phyloP scores from a whole-genome alignment of 2,113 vertebrate genomes.

The Myodes glareolus region DNA sequence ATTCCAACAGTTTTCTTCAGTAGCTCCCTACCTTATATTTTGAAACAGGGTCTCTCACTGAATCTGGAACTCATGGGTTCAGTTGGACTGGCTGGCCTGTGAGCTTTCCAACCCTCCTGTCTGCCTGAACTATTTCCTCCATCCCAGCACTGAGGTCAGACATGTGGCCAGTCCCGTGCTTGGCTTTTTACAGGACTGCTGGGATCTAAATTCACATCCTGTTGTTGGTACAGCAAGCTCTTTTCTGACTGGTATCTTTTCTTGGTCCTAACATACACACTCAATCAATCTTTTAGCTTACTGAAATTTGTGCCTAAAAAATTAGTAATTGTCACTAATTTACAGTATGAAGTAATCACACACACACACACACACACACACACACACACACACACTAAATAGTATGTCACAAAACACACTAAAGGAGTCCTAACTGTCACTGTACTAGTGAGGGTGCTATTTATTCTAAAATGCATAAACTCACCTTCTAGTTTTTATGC shows the following conservation, averaged over 20 bases:
- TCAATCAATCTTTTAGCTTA: conserved; percentile 11
- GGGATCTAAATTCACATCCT: background rate
- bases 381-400: background rate
- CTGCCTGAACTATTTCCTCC: background rate
- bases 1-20: background rate
- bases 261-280: background rate
- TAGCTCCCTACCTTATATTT: background rate
- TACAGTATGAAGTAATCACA: background rate
- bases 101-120: background rate
- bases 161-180: background rate
- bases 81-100: background rate
- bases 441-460: conserved; percentile 66
- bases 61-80: background rate
- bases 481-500: conserved; percentile 27
- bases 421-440: conserved; percentile 55
- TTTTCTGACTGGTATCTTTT: background rate
- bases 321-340: conserved; percentile 29
- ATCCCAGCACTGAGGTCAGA: background rate
- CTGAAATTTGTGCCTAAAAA: conserved; percentile 68
- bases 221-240: background rate
- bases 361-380: background rate
- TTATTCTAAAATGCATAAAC: conserved; percentile 50
- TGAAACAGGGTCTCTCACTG: background rate
- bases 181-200: background rate
- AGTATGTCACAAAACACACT: background rate